Percentiles rank a stretch among this genome's conserved stretches.
phyloP scores from a whole-genome alignment of 2,888 invertebrate genomes.

The Mesorhabditis spiculigera region DNA sequence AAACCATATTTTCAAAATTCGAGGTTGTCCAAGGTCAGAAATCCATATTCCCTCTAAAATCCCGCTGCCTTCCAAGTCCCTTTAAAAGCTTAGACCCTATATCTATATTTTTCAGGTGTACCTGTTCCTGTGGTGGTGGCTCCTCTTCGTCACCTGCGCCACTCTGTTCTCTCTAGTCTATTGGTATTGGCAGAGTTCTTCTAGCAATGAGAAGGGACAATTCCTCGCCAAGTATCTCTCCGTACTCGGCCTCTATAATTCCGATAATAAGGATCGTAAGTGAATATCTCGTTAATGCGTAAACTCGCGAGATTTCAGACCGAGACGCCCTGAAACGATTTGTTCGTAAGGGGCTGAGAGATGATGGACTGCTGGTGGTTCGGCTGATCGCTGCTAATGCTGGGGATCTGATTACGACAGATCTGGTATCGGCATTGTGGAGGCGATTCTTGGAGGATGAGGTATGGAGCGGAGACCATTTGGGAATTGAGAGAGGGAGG shows the following conservation, averaged over 20 bases:
- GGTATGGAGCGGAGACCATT: background rate
- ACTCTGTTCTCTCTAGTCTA: constrained; percentile 61
- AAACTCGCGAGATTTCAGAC: constrained; percentile 24
- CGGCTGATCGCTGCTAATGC: constrained; percentile 54
- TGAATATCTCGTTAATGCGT: constrained; percentile 6
- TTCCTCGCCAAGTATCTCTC: constrained; percentile 52
- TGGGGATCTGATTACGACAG: constrained; percentile 55
- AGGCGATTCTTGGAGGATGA: constrained; percentile 42
- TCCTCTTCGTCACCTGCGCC: constrained; percentile 61
- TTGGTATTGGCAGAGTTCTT: constrained; percentile 51
- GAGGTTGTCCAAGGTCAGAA: too few relatives aligned
- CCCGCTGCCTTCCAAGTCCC: too few relatives aligned
- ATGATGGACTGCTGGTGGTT: constrained; percentile 53
- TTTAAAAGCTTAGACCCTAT: background rate
- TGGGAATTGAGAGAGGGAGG: background rate
- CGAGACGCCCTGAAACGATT: constrained; percentile 38
- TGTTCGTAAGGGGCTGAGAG: constrained; percentile 38
- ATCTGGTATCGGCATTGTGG: constrained; percentile 52
- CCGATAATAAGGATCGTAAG: constrained; percentile 35
- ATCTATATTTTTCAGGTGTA: constrained; percentile 37
- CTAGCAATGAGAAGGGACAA: constrained; percentile 11
- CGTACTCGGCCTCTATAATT: constrained; percentile 38
- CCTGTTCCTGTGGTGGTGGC: constrained; percentile 64
- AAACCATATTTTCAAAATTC: too few relatives aligned
- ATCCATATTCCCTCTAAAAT: too few relatives aligned